Base-by-base conservation (phyloP, 1,140 invertebrate species). In the Sycobia sp. region DNA sequence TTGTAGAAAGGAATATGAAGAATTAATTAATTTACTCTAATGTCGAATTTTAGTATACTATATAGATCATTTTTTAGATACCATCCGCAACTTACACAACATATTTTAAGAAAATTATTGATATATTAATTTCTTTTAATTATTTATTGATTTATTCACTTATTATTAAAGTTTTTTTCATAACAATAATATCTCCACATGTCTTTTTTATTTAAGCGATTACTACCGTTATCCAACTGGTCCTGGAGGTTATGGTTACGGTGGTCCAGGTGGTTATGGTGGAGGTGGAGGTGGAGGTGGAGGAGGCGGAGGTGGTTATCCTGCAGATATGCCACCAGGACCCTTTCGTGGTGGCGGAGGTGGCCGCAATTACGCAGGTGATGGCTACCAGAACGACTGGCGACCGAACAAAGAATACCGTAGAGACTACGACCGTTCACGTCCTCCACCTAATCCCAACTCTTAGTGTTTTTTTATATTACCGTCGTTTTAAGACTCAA, bases 381-480 rank as follows among this genome's bases (percentile, higher is more conserved):
- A 78, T 16, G 70, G 67, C 32, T 77, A 79, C 53, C 73, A 78
- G n/a, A 78, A 69, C 60, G 72, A 83, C 67, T 71, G 84, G 81
- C 67, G 80, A 34, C 72, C 76, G 1, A 82, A 76, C 51, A 81
- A 82, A 63, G 83, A 84, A 47, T 86, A 86, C 67, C 76, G 84
- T 44, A 75, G 85, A 61, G 85, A 87, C 43, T 86, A 85, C 58
- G 83, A 86, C 63, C 73, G 82, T 67, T 76, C 83, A 67, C 80
- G 78, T 18, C 83, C 82, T 20, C 78, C 81, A 0, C 76, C 78
- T 20, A 80, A 76, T 39, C 71, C 77, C 47, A 82, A 81, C 25
- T 81, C 80, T 73, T 82, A 82, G 77, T 79, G 72, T 46, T 46
- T 5, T 8, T 50, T 5, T n/a, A n/a, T n/a, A n/a, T 22, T 20